Conservation (phyloP, 2,888 invertebrate genomes). For the Polyommatus icarus region DNA sequence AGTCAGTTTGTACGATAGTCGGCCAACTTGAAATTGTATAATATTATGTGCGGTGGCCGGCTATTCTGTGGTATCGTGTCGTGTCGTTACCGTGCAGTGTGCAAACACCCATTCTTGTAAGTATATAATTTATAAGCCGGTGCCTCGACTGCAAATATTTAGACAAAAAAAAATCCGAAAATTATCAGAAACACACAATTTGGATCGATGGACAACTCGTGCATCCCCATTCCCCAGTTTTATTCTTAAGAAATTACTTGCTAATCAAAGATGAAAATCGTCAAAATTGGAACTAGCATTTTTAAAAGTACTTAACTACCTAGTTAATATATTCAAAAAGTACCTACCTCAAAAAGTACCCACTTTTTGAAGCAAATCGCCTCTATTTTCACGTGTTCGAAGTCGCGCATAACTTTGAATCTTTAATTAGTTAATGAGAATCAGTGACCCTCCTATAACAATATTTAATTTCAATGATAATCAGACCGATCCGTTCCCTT, state of each 20-base stretch:
- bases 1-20: too few relatives aligned
- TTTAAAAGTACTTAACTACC: neutral
- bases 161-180: neutral
- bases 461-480: constrained; percentile 25
- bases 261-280: neutral
- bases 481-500: constrained; percentile 17
- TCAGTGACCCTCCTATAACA: constrained; percentile 20
- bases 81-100: too few relatives aligned
- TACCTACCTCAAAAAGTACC: too few relatives aligned
- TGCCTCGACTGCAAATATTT: neutral
- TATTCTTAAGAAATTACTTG: neutral
- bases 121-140: neutral
- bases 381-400: neutral
- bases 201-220: neutral
- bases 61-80: too few relatives aligned
- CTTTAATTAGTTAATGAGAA: constrained; percentile 14
- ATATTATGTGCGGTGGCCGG: too few relatives aligned
- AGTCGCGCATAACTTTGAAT: constrained; percentile 17
- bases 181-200: neutral
- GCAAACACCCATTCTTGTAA: too few relatives aligned
- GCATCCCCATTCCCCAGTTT: neutral
- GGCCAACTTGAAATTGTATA: too few relatives aligned
- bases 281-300: neutral
- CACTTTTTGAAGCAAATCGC: neutral
- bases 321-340: too few relatives aligned